phyloP scores from a whole-genome alignment of 2,888 invertebrate genomes.

The Cephonodes hylas region DNA sequence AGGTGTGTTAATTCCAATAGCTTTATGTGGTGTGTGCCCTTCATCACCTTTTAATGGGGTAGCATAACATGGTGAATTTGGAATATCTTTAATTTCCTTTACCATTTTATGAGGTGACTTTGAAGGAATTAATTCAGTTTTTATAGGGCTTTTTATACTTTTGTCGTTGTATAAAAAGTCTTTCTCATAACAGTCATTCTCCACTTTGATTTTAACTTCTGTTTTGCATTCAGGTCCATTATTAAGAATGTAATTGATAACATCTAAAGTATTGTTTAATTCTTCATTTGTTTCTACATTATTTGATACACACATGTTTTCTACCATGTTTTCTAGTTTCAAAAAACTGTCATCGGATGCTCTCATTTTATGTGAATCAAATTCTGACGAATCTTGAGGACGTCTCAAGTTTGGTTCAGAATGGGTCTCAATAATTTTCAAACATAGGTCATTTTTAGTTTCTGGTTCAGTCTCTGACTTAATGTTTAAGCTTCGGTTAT shows the following conservation, averaged over 20 bases:
- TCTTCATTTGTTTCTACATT: slow-evolving; percentile 30
- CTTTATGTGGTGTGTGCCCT: slow-evolving; percentile 18
- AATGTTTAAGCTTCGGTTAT: slow-evolving; percentile 1
- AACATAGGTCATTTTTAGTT: slow-evolving; percentile 37
- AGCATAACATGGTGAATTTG: slow-evolving; percentile 14
- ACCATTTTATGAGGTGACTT: neutral
- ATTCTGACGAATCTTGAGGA: slow-evolving; percentile 15
- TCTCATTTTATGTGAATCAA: slow-evolving; percentile 30
- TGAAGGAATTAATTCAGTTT: neutral
- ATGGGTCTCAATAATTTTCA: slow-evolving; percentile 57
- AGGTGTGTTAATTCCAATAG: slow-evolving; percentile 27
- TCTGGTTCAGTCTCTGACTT: slow-evolving; percentile 14
- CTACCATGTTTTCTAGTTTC: slow-evolving; percentile 52
- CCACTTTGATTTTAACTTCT: slow-evolving; percentile 14
- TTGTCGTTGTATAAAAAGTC: slow-evolving; percentile 11
- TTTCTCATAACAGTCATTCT: slow-evolving; percentile 11
- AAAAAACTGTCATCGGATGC: slow-evolving; percentile 54
- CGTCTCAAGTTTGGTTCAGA: slow-evolving; percentile 54
- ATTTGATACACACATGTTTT: slow-evolving; percentile 38
- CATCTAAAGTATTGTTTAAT: slow-evolving; percentile 56
- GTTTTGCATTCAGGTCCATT: slow-evolving; percentile 35
- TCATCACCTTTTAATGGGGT: slow-evolving; percentile 38
- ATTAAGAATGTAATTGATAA: slow-evolving; percentile 54
- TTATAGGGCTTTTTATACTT: neutral
- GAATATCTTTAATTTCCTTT: neutral